Conservation (phyloP, 2,888 invertebrate species). For the Aradus depressus region DNA sequence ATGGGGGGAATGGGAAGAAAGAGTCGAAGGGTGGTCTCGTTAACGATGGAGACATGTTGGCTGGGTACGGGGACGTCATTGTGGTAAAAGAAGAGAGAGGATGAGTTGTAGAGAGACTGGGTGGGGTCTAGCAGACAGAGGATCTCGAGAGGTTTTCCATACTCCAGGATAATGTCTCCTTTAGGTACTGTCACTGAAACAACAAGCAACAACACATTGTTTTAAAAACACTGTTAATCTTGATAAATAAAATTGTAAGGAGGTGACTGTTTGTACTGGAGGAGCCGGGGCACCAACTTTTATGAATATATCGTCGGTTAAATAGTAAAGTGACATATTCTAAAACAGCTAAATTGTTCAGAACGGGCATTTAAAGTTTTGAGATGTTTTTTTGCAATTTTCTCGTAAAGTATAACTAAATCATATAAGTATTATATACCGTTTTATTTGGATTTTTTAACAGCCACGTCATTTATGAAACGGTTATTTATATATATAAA, state of each 20-base stretch:
- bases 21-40: slow-evolving; percentile 50
- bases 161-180: slow-evolving; percentile 46
- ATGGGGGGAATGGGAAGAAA: slow-evolving; percentile 45
- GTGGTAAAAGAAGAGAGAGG: slow-evolving; percentile 41
- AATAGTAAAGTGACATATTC: background rate
- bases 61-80: slow-evolving; percentile 37
- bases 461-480: too few species aligned
- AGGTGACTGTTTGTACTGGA: too few species aligned
- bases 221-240: too few species aligned
- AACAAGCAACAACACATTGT: slow-evolving; percentile 7
- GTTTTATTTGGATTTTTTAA: too few species aligned
- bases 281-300: too few species aligned
- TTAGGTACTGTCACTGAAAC: slow-evolving; percentile 40
- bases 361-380: too few species aligned
- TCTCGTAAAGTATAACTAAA: too few species aligned
- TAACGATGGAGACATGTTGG: slow-evolving; percentile 44
- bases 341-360: background rate
- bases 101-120: slow-evolving; percentile 42
- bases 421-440: too few species aligned
- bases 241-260: too few species aligned
- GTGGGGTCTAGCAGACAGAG: slow-evolving; percentile 48
- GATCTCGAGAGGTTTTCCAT: slow-evolving; percentile 51
- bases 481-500: too few species aligned
- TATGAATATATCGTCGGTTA: too few species aligned
- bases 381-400: too few species aligned